Percentiles rank a stretch among this genome's conserved stretches.
phyloP scores from a whole-genome alignment of 2,797 vertebrate species.

The Taeniopygia guttata region DNA sequence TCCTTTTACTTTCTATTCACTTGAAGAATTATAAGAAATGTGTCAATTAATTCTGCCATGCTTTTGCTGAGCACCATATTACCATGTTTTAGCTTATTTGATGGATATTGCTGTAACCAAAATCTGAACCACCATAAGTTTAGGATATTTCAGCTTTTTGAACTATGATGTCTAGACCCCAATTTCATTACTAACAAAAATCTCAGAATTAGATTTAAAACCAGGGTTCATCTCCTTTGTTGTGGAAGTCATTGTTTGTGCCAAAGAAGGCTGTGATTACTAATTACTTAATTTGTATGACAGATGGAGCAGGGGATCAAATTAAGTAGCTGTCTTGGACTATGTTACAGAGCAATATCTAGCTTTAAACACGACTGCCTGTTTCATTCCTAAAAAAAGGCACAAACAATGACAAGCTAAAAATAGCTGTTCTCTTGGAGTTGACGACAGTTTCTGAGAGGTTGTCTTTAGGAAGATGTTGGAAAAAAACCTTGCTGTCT shows the following conservation, averaged over 20 bases:
- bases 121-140: constrained; percentile 6
- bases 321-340: constrained; percentile 68
- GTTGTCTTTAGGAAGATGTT: constrained; percentile 70
- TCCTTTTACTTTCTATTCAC: neutral
- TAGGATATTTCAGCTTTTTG: neutral
- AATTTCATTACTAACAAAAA: constrained; percentile 40
- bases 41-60: neutral
- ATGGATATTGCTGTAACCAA: constrained; percentile 16
- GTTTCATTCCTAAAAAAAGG: constrained; percentile 71
- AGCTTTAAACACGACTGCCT: constrained; percentile 66
- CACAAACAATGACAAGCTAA: constrained; percentile 75
- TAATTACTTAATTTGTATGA: constrained; percentile 69
- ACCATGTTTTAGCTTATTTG: constrained; percentile 31
- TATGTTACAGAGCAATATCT: constrained; percentile 58
- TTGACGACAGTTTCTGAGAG: constrained; percentile 75
- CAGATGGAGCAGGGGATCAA: constrained; percentile 64
- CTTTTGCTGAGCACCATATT: constrained; percentile 16
- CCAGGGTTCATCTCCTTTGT: neutral
- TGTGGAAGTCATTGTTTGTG: constrained; percentile 42
- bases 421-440: constrained; percentile 77
- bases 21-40: neutral
- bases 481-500: constrained; percentile 49
- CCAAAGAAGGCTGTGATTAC: constrained; percentile 49
- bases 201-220: neutral
- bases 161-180: neutral